Percentiles rank a stretch among this genome's conserved stretches.
Evolutionary conservation across 2,113 vertebrate species (phyloP).

Genomic region (Nyctereutes procyonoides): DNA sequence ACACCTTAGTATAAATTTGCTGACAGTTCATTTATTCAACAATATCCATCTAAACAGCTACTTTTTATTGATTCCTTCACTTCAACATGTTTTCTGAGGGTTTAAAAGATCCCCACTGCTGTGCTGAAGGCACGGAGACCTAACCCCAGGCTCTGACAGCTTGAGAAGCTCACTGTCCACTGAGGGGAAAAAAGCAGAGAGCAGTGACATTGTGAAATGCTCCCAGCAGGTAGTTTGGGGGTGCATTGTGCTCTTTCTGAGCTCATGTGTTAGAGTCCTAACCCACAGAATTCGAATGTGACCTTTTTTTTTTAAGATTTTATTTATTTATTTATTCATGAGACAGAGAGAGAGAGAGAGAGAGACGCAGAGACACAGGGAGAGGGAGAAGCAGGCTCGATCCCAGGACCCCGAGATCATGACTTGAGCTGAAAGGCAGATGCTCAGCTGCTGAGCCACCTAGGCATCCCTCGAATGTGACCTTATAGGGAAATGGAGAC

Average conservation of each 20-base stretch:
- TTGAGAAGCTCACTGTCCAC: not conserved
- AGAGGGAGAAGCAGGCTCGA: no score
- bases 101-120: not conserved
- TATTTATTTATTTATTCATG: no score
- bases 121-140: not conserved
- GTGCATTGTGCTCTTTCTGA: not conserved
- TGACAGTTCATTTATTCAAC: not conserved
- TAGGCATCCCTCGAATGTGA: not conserved
- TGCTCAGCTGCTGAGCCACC: no score
- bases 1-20: not conserved
- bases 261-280: not conserved
- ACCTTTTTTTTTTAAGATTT: no score
- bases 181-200: not conserved
- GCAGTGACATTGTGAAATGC: fast-evolving
- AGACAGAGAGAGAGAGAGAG: no score
- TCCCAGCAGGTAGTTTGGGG: not conserved
- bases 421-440: no score
- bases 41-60: fast-evolving
- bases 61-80: not conserved
- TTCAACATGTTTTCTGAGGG: not conserved
- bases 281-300: not conserved
- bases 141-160: no score
- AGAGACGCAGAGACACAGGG: no score
- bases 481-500: not conserved
- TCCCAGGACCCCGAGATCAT: no score